Base-by-base conservation (phyloP, 1,140 invertebrate genomes). In the Yoshiicerus persimilis region DNA sequence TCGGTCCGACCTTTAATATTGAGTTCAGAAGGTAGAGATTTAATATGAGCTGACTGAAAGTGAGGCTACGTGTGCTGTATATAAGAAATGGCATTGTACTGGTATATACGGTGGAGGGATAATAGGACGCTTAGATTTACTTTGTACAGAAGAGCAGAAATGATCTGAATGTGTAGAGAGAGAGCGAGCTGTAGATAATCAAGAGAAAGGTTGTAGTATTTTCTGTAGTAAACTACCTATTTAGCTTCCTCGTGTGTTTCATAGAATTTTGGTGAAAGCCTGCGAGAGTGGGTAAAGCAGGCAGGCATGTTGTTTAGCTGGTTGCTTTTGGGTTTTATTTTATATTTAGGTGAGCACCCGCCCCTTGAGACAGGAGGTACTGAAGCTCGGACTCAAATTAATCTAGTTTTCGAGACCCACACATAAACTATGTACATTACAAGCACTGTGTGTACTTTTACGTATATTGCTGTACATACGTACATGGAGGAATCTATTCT, bases 281-380 rank as follows among this genome's bases (percentile, higher is more conserved):
- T 10, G 36, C 16, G 34, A 34, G 30, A 83, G 77, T 34, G 83
- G 39, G 38, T 30, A 34, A 84, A n/a, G 34, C 25, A 84, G 23
- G 23, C 56, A n/a, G n/a, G n/a, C n/a, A n/a, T 84, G 38, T 84
- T 27, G 38, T 56, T 84, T 41, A 38, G 83, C 30, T 84, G 38
- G 83, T 84, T 27, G 83, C 83, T 47, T 84, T 36, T 41, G 9
- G 83, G 38, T 86, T 86, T 62, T 86, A 86, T 86, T 86, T 86
- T 62, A 86, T 86, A 86, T 86, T 86, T 86, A 86, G 83, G 83
- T 84, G 83, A 84, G 83, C 84, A 86, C 47, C 84, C 56, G 41
- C 32, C 84, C 84, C 84, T 86, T 36, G 84, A 86, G 84, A 86
- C 84, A 38, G 32, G 84, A 86, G 83, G 83, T 30, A 47, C 83